Base-by-base conservation (phyloP, 2,888 invertebrate genomes). In the Stenurella melanura region DNA sequence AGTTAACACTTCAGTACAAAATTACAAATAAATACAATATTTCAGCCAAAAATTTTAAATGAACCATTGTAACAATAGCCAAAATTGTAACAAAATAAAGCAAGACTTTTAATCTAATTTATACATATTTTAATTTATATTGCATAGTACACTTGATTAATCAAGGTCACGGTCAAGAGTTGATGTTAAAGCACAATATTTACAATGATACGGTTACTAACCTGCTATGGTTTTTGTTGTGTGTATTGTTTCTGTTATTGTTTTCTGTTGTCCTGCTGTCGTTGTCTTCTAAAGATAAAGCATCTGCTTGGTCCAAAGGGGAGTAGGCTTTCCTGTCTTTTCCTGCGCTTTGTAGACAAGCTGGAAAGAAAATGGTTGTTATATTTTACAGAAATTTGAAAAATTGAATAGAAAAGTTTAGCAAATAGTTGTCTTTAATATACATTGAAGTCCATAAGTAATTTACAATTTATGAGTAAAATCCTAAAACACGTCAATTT, bases 301-400 rank as follows among this genome's bases (percentile, higher is more conserved):
- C 86, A 85, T 91, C 89, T 70, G 90, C 90, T 83, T 92, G 91
- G 78, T 94, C 93, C 82, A 94, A 90, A 64, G 94, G 92, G 26
- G 94, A 93, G 54, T 95, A 95, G 64, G 94, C 89, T 81, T 91
- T 90, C 73, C 93, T 90, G 85, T 92, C 92, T 88, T 93, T 92
- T 66, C 93, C 93, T 17, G 93, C 94, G 68, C 92, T 93, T 88
- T 93, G 93, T 60, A 94, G 91, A 86, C 95, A 95, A n/a, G 94
- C 95, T 95, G 88, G n/a, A 88, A 87, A 56, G 72, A 82, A 79
- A 26, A n/a, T n/a, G 21, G 4, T 26, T 26, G 4, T 26, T 26
- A 3, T 26, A 26, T 26, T 26, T 26, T 26, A 26, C 4, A n/a
- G n/a, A 26, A 26, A 1, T 26, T 26, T 4, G 21, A 26, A 4